phyloP scores from a whole-genome alignment of 2,888 invertebrate genomes.

The Rapana venosa region DNA sequence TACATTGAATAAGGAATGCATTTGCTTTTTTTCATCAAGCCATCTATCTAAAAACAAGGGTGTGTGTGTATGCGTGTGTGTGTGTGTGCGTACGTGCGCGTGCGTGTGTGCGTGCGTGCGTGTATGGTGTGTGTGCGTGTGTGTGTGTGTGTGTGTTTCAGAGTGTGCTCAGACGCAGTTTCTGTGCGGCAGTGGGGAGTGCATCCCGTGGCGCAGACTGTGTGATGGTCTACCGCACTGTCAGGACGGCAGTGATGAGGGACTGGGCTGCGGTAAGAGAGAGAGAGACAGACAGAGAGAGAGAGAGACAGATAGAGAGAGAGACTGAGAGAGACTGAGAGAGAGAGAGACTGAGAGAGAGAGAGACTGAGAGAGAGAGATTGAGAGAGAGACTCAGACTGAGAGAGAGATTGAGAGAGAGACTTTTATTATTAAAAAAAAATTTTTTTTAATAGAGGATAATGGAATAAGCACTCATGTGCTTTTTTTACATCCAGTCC shows the following conservation, averaged over 20 bases:
- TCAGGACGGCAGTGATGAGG: constrained; percentile 39
- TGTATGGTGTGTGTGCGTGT: background rate
- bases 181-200: constrained; percentile 37
- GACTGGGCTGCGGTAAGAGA: constrained; percentile 30
- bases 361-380: background rate
- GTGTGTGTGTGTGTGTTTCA: constrained; percentile 26
- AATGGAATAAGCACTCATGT: too few relatives aligned
- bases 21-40: too few relatives aligned
- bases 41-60: too few relatives aligned
- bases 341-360: background rate
- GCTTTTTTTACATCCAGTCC: too few relatives aligned
- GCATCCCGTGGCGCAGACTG: constrained; percentile 23
- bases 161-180: constrained; percentile 20
- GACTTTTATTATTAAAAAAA: background rate
- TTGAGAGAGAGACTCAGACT: too few relatives aligned
- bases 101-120: constrained; percentile 14
- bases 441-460: background rate
- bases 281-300: too few relatives aligned
- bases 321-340: too few relatives aligned
- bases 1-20: too few relatives aligned
- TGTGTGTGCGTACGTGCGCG: background rate
- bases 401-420: too few relatives aligned
- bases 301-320: too few relatives aligned
- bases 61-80: background rate
- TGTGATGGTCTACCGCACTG: constrained; percentile 41